Conservation (phyloP, 2,888 invertebrate species). For the Philopedon plagiatum region DNA sequence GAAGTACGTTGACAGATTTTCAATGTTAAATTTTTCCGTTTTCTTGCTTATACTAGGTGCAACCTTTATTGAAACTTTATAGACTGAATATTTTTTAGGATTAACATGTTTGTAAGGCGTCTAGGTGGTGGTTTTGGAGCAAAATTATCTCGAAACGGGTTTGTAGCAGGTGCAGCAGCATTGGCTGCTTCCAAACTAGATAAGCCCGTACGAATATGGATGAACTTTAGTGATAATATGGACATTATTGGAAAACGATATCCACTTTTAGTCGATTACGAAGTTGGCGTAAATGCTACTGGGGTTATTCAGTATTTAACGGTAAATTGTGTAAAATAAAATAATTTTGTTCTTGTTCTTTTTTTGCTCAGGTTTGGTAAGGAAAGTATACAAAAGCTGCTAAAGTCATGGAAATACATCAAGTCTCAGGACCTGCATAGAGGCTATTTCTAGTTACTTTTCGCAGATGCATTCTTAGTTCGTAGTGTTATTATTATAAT, state of each 20-base stretch:
- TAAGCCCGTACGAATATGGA: conserved; percentile 79
- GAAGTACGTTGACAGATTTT: no score
- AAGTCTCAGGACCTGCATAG: no score
- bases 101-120: conserved; percentile 79
- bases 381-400: no score
- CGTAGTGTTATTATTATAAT: no score
- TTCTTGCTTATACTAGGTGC: no score
- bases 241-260: conserved; percentile 78
- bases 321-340: conserved; percentile 37
- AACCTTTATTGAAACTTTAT: no score
- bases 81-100: conserved; percentile 69
- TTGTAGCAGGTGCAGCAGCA: conserved; percentile 77
- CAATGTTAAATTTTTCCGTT: no score
- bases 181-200: conserved; percentile 77
- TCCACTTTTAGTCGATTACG: conserved; percentile 76
- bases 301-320: conserved; percentile 80
- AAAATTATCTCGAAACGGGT: conserved; percentile 78
- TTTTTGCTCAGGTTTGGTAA: no score
- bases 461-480: no score
- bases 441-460: no score
- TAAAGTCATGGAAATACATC: no score
- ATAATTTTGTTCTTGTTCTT: no score
- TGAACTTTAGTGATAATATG: conserved; percentile 83
- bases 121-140: conserved; percentile 88
- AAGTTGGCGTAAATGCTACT: conserved; percentile 75